These are phyloP conservation scores for Esox lucius DNA, from an alignment of 2,797 vertebrate genomes.

Conservation along the genomic window DNA sequence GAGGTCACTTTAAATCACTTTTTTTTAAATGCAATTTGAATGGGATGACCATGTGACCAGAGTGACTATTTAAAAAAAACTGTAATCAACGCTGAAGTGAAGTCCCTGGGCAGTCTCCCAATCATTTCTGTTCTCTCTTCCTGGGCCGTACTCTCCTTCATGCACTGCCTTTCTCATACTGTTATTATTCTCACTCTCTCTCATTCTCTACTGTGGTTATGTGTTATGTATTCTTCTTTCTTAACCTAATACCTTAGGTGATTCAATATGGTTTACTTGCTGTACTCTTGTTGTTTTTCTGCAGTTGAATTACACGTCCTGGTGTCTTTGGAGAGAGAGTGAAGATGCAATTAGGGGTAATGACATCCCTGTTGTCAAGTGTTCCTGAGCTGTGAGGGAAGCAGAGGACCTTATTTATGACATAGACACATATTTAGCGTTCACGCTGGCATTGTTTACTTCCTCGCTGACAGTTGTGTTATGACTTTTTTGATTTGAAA, in stretches of 20 bases:
- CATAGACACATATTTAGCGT: neutral
- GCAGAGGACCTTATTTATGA: conserved; percentile 2
- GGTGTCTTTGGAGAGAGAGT: conserved; percentile 1
- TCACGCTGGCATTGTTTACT: neutral
- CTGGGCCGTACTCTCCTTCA: neutral
- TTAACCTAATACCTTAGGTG: neutral
- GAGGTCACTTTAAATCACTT: no score
- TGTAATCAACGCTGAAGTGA: neutral
- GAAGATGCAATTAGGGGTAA: conserved; percentile 10
- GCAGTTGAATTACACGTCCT: neutral
- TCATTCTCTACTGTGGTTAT: neutral
- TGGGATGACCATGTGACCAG: no score
- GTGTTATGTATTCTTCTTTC: neutral
- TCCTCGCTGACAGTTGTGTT: neutral
- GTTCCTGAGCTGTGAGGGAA: neutral
- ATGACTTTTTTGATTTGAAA: neutral
- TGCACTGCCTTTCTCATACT: neutral
- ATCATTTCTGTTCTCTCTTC: neutral
- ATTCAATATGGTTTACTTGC: neutral
- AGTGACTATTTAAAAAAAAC: neutral
- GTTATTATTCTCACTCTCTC: neutral
- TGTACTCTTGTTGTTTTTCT: neutral
- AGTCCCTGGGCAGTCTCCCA: conserved; percentile 3
- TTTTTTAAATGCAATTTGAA: no score
- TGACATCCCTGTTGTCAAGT: neutral